phyloP scores from a whole-genome alignment of 2,888 invertebrate species.

The Tachina grossa region DNA sequence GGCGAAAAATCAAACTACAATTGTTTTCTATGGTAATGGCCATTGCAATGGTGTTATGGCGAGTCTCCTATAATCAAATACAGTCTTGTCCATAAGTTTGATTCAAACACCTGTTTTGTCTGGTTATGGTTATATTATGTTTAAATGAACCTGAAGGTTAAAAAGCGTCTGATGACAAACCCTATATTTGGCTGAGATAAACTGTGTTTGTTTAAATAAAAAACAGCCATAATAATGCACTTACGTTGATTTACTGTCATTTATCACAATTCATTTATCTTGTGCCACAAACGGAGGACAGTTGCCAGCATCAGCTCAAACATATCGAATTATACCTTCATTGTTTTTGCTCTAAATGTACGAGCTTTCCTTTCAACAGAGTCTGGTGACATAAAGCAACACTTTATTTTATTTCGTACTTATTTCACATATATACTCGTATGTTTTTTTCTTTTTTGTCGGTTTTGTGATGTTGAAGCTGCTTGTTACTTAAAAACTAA shows the following conservation, averaged over 20 bases:
- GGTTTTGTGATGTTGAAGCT: constrained; percentile 49
- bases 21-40: no score
- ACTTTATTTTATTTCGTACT: constrained; percentile 65
- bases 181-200: constrained; percentile 24
- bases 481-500: constrained; percentile 77
- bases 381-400: constrained; percentile 75
- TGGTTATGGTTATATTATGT: no score
- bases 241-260: constrained; percentile 82
- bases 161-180: no score
- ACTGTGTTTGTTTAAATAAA: constrained; percentile 39
- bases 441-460: neutral
- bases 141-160: no score
- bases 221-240: constrained; percentile 78
- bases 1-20: no score
- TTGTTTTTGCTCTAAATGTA: constrained; percentile 50
- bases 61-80: no score
- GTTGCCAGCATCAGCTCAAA: constrained; percentile 59
- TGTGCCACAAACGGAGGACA: constrained; percentile 72
- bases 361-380: constrained; percentile 6
- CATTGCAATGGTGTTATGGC: no score
- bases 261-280: constrained; percentile 82
- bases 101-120: no score
- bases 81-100: no score
- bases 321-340: constrained; percentile 33
- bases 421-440: constrained; percentile 7